Conservation (phyloP, 1,140 invertebrate genomes). For the Procambarus clarkii region DNA sequence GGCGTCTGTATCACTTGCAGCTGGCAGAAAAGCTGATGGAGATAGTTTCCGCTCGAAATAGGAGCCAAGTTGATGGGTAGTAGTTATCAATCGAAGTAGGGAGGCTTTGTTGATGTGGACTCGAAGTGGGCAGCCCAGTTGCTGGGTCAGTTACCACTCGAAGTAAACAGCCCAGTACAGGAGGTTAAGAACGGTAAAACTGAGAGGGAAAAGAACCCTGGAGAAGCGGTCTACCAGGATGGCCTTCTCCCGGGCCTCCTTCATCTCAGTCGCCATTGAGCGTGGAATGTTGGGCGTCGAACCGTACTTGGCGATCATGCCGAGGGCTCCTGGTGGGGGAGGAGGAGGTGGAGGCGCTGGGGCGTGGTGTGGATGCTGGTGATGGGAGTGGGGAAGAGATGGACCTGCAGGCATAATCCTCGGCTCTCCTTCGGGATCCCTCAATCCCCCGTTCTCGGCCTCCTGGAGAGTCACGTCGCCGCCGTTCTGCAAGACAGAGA, state of each 20-base stretch:
- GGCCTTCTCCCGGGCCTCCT: conserved; percentile 78
- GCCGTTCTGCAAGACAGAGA: conserved; percentile 8
- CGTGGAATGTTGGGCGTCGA: conserved; percentile 23
- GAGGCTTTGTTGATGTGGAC: no score
- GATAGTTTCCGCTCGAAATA: neutral
- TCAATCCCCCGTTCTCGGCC: conserved; percentile 46
- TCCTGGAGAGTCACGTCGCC: conserved; percentile 40
- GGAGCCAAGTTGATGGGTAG: neutral
- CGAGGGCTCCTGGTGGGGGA: neutral
- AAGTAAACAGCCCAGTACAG: conserved; percentile 91
- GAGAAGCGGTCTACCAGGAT: conserved; percentile 91
- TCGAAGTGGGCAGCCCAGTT: no score
- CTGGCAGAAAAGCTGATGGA: neutral
- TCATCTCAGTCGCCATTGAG: conserved; percentile 34
- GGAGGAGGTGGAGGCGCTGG: neutral
- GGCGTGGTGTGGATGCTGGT: conserved; percentile 22
- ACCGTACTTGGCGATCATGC: conserved; percentile 19
- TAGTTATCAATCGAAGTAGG: neutral
- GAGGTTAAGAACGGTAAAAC: conserved; percentile 88
- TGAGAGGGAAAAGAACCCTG: conserved; percentile 88
- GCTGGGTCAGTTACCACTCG: conserved; percentile 20
- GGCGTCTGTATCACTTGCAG: no score
- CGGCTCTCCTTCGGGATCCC: conserved; percentile 22
- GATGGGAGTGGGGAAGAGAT: neutral
- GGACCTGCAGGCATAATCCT: neutral